These are phyloP conservation scores for Geotrupes spiniger DNA, from an alignment of 2,888 invertebrate genomes.

Conservation along the genomic window DNA sequence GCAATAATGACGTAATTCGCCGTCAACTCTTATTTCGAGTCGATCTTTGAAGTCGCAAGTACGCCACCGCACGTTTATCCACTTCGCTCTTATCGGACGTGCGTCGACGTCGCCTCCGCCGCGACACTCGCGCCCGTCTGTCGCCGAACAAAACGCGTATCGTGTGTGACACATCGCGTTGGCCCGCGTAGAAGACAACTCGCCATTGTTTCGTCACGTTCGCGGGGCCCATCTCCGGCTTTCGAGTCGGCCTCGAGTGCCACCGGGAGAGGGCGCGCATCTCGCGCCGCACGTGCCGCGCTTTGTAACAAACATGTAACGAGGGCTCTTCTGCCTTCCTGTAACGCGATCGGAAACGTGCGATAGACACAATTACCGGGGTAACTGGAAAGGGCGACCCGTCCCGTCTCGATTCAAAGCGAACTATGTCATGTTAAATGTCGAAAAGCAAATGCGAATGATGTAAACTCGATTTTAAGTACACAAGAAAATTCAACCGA, in stretches of 20 bases:
- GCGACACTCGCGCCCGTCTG: not conserved
- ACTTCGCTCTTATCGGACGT: not conserved
- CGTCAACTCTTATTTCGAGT: too few species aligned
- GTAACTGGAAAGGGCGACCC: too few species aligned
- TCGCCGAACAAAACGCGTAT: too few species aligned
- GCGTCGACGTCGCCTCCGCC: not conserved
- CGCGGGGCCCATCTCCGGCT: conserved; percentile 12
- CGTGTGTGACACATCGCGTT: conserved; percentile 1
- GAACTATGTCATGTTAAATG: too few species aligned
- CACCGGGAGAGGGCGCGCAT: not conserved
- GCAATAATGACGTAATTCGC: too few species aligned
- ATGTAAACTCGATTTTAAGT: too few species aligned
- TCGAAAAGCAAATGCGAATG: too few species aligned
- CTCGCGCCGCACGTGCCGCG: conserved; percentile 44
- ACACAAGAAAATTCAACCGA: too few species aligned
- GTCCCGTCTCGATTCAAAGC: too few species aligned
- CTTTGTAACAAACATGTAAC: conserved; percentile 46
- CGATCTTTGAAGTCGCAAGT: too few species aligned
- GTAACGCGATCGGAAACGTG: conserved; percentile 13
- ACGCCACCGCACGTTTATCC: too few species aligned
- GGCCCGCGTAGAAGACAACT: not conserved
- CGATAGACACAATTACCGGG: conserved; percentile 9
- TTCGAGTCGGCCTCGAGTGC: conserved; percentile 11
- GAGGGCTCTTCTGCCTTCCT: conserved; percentile 25
- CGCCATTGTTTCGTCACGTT: conserved; percentile 19